Percentiles rank a stretch among this genome's conserved stretches.
These are phyloP conservation scores for Spea bombifrons DNA, from an alignment of 2,113 vertebrate genomes.

Conservation along the genomic window DNA sequence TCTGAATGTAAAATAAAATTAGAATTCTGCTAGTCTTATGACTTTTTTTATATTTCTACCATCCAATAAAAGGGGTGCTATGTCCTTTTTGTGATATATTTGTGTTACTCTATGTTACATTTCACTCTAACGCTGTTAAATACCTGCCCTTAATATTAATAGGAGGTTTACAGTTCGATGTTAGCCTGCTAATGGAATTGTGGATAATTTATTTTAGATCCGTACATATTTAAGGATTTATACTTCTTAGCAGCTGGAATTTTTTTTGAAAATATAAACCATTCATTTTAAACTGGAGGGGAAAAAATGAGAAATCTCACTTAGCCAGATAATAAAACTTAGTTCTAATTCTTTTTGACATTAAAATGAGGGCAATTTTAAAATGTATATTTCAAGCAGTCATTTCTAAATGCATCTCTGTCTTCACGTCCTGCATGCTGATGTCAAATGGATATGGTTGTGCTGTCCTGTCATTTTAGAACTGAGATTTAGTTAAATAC, in stretches of 20 bases:
- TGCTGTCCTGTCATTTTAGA: constrained; percentile 12
- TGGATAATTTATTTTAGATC: background rate
- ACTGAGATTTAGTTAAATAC: background rate
- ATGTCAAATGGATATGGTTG: constrained; percentile 1
- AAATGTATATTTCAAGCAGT: constrained; percentile 10
- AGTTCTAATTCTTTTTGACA: constrained; percentile 7
- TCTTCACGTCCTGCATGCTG: background rate
- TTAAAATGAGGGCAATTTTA: background rate
- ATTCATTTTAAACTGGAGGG: background rate
- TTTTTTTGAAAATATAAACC: background rate
- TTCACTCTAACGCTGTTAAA: background rate
- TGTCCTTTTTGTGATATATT: too few relatives aligned
- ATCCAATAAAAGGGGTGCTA: too few relatives aligned
- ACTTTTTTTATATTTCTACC: too few relatives aligned
- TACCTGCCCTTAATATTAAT: background rate
- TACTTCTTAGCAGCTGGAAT: background rate
- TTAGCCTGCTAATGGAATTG: background rate
- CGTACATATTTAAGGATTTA: background rate
- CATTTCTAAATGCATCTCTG: background rate
- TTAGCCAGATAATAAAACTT: background rate
- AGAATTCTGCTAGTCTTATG: too few relatives aligned
- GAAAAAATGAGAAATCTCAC: background rate
- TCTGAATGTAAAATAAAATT: too few relatives aligned
- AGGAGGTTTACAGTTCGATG: background rate
- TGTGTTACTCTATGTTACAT: background rate